These are phyloP conservation scores for Crocidura indochinensis DNA, from an alignment of 2,797 vertebrate species.

Conservation along the genomic window DNA sequence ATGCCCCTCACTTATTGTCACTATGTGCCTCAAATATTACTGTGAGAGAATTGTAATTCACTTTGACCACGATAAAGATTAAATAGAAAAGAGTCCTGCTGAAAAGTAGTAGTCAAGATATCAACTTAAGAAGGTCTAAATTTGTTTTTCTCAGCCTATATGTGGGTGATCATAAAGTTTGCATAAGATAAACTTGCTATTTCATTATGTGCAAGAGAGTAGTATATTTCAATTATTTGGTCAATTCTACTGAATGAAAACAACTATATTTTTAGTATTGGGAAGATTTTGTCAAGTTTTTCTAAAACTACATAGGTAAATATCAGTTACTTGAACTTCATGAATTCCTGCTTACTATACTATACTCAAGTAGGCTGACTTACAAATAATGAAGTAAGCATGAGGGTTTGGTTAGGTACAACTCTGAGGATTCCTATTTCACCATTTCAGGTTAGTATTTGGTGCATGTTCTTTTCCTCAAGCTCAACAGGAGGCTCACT, in stretches of 20 bases:
- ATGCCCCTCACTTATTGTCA: no score
- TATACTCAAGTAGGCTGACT: background rate
- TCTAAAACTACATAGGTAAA: conserved; percentile 21
- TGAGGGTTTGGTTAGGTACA: background rate
- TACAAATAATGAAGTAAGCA: background rate
- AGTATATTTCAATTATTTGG: conserved; percentile 32
- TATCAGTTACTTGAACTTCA: background rate
- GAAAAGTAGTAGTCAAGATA: background rate
- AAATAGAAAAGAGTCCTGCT: background rate
- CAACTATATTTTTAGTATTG: background rate
- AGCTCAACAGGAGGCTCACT: no score
- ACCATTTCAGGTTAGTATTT: background rate
- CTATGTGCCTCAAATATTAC: no score
- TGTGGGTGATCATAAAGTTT: background rate
- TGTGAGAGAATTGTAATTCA: no score
- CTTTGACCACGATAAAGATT: no score
- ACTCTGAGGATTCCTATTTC: background rate
- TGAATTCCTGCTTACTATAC: background rate
- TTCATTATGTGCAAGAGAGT: background rate
- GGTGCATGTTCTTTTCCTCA: background rate
- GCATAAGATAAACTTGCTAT: background rate
- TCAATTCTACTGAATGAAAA: conserved; percentile 28
- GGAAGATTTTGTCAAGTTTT: background rate
- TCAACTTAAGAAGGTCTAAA: background rate
- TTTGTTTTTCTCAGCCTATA: background rate